Evolutionary conservation across 1,140 invertebrate species (phyloP).

Genomic region (Drosophila bifasciata): DNA sequence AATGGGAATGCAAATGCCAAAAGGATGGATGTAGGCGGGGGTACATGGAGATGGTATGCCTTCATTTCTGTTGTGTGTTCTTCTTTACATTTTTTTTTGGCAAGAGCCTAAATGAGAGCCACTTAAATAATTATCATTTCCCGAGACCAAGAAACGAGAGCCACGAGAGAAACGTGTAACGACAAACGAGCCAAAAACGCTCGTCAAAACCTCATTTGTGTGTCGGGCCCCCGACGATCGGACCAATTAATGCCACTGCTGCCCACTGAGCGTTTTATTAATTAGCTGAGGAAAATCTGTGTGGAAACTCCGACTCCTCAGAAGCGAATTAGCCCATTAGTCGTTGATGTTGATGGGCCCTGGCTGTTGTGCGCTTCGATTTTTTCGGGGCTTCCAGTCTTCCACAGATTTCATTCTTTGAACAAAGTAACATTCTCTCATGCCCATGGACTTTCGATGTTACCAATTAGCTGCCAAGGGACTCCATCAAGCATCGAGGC

Average conservation of each 20-base stretch:
- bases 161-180: neutral
- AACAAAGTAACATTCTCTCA: no score
- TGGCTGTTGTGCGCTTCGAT: slow-evolving; percentile 21
- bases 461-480: neutral
- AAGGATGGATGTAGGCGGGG: neutral
- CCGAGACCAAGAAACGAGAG: slow-evolving; percentile 45
- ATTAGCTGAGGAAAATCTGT: slow-evolving; percentile 68
- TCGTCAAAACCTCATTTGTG: slow-evolving; percentile 80
- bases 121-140: slow-evolving; percentile 82
- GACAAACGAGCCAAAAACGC: slow-evolving; percentile 31
- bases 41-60: no score
- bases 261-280: slow-evolving; percentile 71
- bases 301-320: slow-evolving; percentile 50
- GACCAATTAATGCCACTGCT: slow-evolving; percentile 69
- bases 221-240: slow-evolving; percentile 59
- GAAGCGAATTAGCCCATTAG: slow-evolving; percentile 63
- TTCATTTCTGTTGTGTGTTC: slow-evolving; percentile 6
- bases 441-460: slow-evolving; percentile 20
- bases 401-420: no score
- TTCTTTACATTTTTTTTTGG: slow-evolving; percentile 42
- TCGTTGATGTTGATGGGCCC: slow-evolving; percentile 71
- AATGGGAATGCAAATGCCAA: slow-evolving; percentile 66
- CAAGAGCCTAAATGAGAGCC: slow-evolving; percentile 61
- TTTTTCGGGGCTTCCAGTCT: slow-evolving; percentile 69
- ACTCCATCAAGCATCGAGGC: neutral